Conservation (phyloP, 2,113 vertebrate species). For the Myrmecophaga tridactyla region DNA sequence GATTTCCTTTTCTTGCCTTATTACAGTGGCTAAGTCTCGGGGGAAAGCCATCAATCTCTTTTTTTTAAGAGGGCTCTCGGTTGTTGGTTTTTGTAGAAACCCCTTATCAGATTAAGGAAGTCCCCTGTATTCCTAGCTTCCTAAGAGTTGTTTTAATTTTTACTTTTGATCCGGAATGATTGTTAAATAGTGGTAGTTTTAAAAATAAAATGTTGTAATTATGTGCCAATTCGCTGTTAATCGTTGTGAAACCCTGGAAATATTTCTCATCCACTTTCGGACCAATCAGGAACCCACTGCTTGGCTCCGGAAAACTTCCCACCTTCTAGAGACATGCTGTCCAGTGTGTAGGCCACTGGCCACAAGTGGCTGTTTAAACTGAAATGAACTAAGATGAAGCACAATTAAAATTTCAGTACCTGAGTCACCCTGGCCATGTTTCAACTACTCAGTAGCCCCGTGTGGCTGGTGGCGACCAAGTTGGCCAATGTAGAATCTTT, state of each 20-base stretch:
- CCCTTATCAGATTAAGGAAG: background rate
- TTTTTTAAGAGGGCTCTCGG: no score
- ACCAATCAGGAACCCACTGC: background rate
- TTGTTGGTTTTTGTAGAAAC: background rate
- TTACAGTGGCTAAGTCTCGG: background rate
- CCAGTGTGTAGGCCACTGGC: background rate
- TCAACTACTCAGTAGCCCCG: background rate
- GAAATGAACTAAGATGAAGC: background rate
- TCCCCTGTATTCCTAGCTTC: background rate
- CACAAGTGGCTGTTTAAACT: background rate
- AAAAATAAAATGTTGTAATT: background rate
- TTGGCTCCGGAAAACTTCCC: background rate
- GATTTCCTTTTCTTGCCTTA: background rate
- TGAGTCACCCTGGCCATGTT: no score
- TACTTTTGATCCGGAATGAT: background rate
- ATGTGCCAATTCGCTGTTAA: background rate
- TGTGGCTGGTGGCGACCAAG: background rate
- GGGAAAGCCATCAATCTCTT: no score
- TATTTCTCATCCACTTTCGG: background rate
- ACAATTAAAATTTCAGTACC: background rate
- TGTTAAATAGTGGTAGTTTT: background rate
- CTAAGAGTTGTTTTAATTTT: background rate
- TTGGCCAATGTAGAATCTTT: rapidly evolving
- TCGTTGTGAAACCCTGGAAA: background rate
- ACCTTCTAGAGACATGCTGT: background rate